Evolutionary conservation across 2,888 invertebrate species (phyloP), one percentile per base, ranked within the genome.

Genomic region (Apamea epomidion): DNA sequence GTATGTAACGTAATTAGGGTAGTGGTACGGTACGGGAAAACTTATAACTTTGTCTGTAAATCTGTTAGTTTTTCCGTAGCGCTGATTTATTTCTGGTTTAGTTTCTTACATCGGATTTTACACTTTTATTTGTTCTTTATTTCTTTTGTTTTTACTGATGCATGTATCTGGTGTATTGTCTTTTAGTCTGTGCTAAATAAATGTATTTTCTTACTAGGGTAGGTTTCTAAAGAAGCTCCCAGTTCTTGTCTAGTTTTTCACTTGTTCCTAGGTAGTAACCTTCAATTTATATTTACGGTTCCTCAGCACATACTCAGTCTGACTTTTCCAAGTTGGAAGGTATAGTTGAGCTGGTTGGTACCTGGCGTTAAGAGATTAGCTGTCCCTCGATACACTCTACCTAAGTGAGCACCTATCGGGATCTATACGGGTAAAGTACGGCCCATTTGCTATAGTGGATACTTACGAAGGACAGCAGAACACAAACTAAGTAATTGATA

Each of bases 361-460:
- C 37, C 42, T 58, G 54, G 14, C 29, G 62, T 21, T 78, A 82
- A 78, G 62, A 82, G 78, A 82, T 82, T 82, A 82, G 37, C 25
- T 72, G 83, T 64, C 60, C 48, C 42, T 14, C 48, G 32, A 83
- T 64, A 78, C 68, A 82, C 78, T 82, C 58, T 81, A 69, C 32
- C n/a, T 72, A 72, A 82, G 82, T 78, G 78, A 58, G 73, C 37
- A 69, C 21, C 37, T 83, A 58, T 82, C 58, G 29, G 62, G 29
- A 64, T 72, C 10, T 45, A 37, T 67, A 67, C 16, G 8, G 21
- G 25, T 54, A 37, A 45, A 45, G 10, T 45, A 5, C 45, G 60
- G 21, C 10, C 67, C n/a, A 71, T 68, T 71, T 68, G 18, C 32
- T 37, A 16, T 62, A 72, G 62, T 83, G 62, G 16, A 65, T 54